Percentiles rank a stretch among this genome's conserved stretches.
Conservation (phyloP, 92 coral and sea anemone species). For the Palythoa grandiflora region DNA sequence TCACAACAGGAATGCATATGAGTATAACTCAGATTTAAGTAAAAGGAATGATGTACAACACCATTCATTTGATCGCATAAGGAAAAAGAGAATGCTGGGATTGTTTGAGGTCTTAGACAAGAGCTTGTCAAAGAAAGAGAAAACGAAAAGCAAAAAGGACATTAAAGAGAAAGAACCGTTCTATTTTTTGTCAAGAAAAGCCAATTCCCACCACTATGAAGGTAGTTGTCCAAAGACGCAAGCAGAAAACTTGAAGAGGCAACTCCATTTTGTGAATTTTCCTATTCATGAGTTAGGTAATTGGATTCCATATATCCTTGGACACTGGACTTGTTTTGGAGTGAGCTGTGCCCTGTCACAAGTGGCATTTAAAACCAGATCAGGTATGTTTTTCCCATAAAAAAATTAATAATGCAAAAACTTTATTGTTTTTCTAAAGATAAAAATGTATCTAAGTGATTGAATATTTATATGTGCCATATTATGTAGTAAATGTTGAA, state of each 20-base stretch:
- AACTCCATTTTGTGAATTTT: slow-evolving; percentile 85
- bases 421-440: too few species aligned
- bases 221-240: slow-evolving; percentile 51
- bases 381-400: slow-evolving; percentile 55
- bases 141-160: slow-evolving; percentile 5
- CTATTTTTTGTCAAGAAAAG: slow-evolving; percentile 40
- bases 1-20: background rate
- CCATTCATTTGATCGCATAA: background rate
- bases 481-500: too few species aligned
- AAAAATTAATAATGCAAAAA: background rate
- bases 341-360: slow-evolving; percentile 94
- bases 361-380: slow-evolving; percentile 79
- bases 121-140: background rate
- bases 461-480: too few species aligned
- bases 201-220: background rate
- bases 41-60: background rate
- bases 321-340: slow-evolving; percentile 98
- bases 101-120: slow-evolving; percentile 33
- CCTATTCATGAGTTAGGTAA: slow-evolving; percentile 88
- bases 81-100: slow-evolving; percentile 40
- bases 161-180: slow-evolving; percentile 64
- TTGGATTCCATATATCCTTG: slow-evolving; percentile 95
- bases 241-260: slow-evolving; percentile 75
- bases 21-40: background rate
- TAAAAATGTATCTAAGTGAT: too few species aligned